Conservation (phyloP, 2,113 vertebrate genomes). For the Centropristis striata region DNA sequence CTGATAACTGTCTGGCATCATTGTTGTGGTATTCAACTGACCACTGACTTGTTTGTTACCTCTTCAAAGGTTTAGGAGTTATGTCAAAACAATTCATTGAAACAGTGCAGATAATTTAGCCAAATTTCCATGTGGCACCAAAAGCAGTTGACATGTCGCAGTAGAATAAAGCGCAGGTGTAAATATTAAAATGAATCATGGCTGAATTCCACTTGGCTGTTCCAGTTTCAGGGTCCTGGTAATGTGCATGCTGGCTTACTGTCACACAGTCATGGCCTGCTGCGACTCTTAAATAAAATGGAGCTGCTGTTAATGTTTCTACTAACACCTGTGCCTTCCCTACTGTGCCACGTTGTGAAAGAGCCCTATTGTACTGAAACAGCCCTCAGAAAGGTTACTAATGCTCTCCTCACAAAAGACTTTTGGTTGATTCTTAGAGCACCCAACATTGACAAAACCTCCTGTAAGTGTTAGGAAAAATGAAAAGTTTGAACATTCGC, state of each 20-base stretch:
- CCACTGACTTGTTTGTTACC: background rate
- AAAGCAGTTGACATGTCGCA: too few species aligned
- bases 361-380: background rate
- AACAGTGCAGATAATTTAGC: background rate
- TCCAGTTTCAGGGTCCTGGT: background rate
- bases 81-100: background rate
- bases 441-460: background rate
- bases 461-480: background rate
- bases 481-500: background rate
- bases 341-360: background rate
- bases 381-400: background rate
- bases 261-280: background rate
- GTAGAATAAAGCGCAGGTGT: background rate
- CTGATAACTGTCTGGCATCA: too few species aligned
- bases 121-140: too few species aligned
- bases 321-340: background rate
- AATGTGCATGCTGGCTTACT: background rate
- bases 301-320: background rate
- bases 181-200: background rate
- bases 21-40: too few species aligned
- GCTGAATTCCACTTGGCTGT: background rate
- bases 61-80: background rate
- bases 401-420: background rate
- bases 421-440: background rate
- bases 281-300: slow-evolving; percentile 1